Evolutionary conservation across 2,113 vertebrate species (phyloP).

Genomic region (Okapia johnstoni): DNA sequence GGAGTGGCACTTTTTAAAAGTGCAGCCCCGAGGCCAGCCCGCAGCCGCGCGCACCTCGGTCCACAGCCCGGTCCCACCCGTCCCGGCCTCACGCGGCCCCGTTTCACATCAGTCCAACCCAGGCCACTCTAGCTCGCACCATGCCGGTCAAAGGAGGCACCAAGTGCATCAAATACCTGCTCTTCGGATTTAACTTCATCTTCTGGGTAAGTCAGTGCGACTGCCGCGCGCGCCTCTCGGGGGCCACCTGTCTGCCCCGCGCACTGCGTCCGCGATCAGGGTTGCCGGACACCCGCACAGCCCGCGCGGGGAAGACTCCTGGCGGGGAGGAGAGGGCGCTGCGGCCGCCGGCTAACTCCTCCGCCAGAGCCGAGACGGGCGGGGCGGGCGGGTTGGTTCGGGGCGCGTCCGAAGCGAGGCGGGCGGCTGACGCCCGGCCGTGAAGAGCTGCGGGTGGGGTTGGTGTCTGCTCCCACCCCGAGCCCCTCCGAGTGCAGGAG

Average conservation of each 20-base stretch:
- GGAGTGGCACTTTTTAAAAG: conserved; percentile 65
- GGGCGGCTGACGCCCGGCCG: background rate
- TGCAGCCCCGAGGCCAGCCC: background rate
- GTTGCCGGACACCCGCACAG: background rate
- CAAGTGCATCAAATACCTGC: conserved; percentile 94
- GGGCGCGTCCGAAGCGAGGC: background rate
- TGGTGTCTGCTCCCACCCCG: background rate
- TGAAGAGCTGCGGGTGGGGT: background rate
- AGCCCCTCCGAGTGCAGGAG: background rate
- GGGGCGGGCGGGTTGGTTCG: background rate
- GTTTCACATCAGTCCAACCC: background rate
- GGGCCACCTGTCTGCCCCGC: conserved; percentile 1
- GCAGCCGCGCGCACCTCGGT: background rate
- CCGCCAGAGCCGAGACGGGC: background rate
- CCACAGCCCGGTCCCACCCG: rapidly evolving
- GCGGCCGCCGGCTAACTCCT: conserved; percentile 12
- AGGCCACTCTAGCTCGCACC: background rate
- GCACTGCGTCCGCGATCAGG: background rate
- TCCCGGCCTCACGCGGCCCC: background rate
- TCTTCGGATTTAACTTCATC: conserved; percentile 94
- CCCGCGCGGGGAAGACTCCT: background rate
- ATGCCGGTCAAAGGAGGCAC: conserved; percentile 92
- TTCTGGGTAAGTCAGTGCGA: conserved; percentile 90
- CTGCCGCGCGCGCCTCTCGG: background rate
- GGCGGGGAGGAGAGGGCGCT: background rate